phyloP scores from a whole-genome alignment of 2,797 vertebrate species.

The Xiphophorus birchmanni region DNA sequence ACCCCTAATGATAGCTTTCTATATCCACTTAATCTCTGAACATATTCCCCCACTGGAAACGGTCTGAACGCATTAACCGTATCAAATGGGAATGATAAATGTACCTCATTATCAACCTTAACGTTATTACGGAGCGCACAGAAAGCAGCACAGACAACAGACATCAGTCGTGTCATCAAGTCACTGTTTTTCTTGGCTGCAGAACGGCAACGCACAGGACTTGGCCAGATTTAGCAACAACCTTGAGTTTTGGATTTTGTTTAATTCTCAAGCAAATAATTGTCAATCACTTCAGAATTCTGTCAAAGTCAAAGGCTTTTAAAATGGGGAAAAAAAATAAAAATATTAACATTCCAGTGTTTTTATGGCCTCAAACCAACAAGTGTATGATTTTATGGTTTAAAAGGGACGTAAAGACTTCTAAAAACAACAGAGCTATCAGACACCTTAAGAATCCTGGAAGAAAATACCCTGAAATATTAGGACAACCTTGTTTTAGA shows the following conservation, averaged over 20 bases:
- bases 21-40: slow-evolving; percentile 46
- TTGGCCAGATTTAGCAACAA: background rate
- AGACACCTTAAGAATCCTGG: background rate
- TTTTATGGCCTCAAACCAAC: background rate
- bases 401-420: background rate
- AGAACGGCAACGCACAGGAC: background rate
- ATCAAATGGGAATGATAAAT: slow-evolving; percentile 59
- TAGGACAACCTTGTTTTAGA: background rate
- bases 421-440: background rate
- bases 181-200: slow-evolving; percentile 20
- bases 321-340: background rate
- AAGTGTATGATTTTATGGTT: background rate
- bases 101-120: slow-evolving; percentile 20
- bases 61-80: slow-evolving; percentile 57
- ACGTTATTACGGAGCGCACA: slow-evolving; percentile 32
- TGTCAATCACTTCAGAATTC: background rate
- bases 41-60: slow-evolving; percentile 50
- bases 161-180: slow-evolving; percentile 11
- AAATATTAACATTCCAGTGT: background rate
- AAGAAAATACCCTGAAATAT: background rate
- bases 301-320: background rate
- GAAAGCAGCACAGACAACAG: slow-evolving; percentile 24
- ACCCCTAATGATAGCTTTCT: slow-evolving; percentile 54
- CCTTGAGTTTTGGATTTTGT: background rate
- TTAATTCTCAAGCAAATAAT: background rate